Conservation (phyloP, 2,113 vertebrate species). For the Callipepla californica region DNA sequence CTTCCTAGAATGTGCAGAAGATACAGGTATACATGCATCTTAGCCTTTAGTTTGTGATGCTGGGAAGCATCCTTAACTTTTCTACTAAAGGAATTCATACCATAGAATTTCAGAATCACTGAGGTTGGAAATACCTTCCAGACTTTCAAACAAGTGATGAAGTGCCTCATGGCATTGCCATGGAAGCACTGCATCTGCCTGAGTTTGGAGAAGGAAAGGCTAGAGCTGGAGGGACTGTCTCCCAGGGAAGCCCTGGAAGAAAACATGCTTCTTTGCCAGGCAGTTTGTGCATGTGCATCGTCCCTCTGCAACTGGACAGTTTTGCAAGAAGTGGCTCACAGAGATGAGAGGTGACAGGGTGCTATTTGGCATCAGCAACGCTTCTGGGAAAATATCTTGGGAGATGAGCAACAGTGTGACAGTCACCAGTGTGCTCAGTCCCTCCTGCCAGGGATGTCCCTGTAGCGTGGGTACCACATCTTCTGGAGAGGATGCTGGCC, state of each 20-base stretch:
- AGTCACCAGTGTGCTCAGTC: not conserved
- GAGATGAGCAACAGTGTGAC: not conserved
- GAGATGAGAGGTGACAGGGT: not conserved
- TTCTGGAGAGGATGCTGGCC: not conserved
- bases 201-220: not conserved
- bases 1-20: not conserved
- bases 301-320: not conserved
- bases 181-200: not conserved
- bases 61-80: not conserved
- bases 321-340: not conserved
- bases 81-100: not conserved
- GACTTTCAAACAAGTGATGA: not conserved
- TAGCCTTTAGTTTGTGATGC: not conserved
- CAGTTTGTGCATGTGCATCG: not conserved
- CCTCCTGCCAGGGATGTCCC: not conserved
- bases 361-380: not conserved
- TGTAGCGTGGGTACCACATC: not conserved
- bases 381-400: conserved; percentile 9
- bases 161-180: not conserved
- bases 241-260: not conserved
- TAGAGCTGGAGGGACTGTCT: not conserved
- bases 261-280: not conserved
- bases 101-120: not conserved
- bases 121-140: not conserved
- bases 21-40: not conserved